phyloP scores from a whole-genome alignment of 2,113 vertebrate species.

The Rhizomys pruinosus region DNA sequence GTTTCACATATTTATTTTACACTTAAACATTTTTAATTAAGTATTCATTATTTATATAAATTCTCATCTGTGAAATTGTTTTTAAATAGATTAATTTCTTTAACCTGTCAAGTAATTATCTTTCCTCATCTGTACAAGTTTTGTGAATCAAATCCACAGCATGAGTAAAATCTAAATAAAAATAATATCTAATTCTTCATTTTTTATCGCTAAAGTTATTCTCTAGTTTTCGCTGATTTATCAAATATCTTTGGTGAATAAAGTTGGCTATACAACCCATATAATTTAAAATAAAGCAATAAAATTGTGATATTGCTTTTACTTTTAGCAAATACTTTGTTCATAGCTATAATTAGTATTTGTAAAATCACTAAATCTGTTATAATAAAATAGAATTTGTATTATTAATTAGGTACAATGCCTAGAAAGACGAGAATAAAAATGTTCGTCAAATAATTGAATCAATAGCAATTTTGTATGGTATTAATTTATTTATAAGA shows the following conservation, averaged over 20 bases:
- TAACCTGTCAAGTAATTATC: slow-evolving; percentile 35
- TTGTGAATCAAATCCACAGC: not conserved
- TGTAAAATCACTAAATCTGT: not conserved
- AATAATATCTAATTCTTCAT: not conserved
- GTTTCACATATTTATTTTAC: not conserved
- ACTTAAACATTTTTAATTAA: not conserved
- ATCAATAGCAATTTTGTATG: not conserved
- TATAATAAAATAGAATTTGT: not conserved
- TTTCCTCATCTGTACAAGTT: not conserved
- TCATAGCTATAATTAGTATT: slow-evolving; percentile 39
- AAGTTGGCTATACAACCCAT: not conserved
- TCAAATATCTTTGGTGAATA: not conserved
- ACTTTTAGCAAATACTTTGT: slow-evolving; percentile 35
- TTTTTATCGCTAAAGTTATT: slow-evolving; percentile 34
- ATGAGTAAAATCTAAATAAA: slow-evolving; percentile 37
- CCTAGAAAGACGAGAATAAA: slow-evolving; percentile 10
- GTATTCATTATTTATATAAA: not conserved
- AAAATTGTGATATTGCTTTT: not conserved
- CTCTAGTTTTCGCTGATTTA: not conserved
- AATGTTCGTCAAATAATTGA: not conserved
- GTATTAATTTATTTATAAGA: slow-evolving; percentile 19
- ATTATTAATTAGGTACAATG: not conserved
- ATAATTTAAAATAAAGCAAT: not conserved
- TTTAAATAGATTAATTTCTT: not conserved
- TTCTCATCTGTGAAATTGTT: not conserved